Percentiles rank a stretch among this genome's conserved stretches.
These are phyloP conservation scores for Pluvianellus socialis DNA, from an alignment of 2,113 vertebrate species.

Conservation along the genomic window DNA sequence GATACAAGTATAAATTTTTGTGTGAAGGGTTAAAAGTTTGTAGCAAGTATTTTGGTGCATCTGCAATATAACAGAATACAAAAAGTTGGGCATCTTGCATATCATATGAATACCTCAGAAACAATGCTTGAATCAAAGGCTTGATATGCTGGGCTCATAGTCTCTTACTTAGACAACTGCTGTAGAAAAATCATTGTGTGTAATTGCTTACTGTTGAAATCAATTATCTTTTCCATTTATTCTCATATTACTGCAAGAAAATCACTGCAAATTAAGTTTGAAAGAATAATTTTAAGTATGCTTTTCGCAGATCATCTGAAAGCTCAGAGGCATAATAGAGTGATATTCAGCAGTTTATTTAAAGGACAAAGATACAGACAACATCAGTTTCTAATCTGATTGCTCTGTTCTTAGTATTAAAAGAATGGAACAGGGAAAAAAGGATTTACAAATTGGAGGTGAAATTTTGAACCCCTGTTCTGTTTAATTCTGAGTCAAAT, in stretches of 20 bases:
- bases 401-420: background rate
- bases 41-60: background rate
- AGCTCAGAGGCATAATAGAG: background rate
- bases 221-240: background rate
- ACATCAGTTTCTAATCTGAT: background rate
- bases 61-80: background rate
- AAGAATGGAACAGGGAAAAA: background rate
- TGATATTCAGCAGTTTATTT: constrained; percentile 27
- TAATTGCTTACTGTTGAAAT: constrained; percentile 25
- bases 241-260: constrained; percentile 12
- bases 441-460: background rate
- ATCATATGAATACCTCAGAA: background rate
- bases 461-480: background rate
- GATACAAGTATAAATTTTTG: background rate
- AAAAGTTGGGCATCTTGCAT: constrained; percentile 47
- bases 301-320: constrained; percentile 14
- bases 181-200: constrained; percentile 18
- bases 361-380: constrained; percentile 1
- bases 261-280: constrained; percentile 12
- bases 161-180: background rate
- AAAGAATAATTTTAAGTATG: constrained; percentile 44
- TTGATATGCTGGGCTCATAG: background rate
- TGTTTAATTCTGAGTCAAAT: background rate
- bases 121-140: background rate
- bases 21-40: constrained; percentile 19